Conservation (phyloP, 1,140 invertebrate genomes). For the Uloborus diversus region DNA sequence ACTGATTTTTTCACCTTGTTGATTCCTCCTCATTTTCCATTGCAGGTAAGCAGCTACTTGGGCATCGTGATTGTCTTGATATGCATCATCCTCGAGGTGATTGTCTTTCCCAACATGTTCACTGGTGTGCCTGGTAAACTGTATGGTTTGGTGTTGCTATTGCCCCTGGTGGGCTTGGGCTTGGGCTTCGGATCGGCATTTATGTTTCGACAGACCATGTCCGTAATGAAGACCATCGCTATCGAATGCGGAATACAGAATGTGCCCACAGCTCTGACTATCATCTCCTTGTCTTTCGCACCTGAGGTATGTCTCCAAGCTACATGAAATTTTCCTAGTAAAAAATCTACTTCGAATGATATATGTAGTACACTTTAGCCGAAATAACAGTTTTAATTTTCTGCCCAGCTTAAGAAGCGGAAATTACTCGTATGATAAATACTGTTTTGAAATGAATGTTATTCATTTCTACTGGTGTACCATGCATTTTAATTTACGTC, state of each 20-base stretch:
- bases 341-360: no score
- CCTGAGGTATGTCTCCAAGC: constrained; percentile 44
- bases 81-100: constrained; percentile 58
- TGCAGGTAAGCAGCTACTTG: constrained; percentile 57
- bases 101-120: constrained; percentile 62
- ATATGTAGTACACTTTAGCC: no score
- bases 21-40: no score
- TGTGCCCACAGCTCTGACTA: constrained; percentile 62
- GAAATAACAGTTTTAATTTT: not conserved
- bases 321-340: not conserved
- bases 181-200: constrained; percentile 63
- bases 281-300: constrained; percentile 61
- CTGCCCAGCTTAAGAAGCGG: not conserved
- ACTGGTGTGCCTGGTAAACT: constrained; percentile 62
- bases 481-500: no score
- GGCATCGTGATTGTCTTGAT: constrained; percentile 58
- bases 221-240: constrained; percentile 64
- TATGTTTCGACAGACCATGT: constrained; percentile 60
- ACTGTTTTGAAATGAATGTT: not conserved
- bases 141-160: constrained; percentile 61
- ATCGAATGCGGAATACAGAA: constrained; percentile 68
- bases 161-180: constrained; percentile 64
- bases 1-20: no score
- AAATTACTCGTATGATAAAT: not conserved
- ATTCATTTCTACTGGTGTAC: constrained; percentile 7